Conservation (phyloP, 2,113 vertebrate genomes). For the Saguinus midas region DNA sequence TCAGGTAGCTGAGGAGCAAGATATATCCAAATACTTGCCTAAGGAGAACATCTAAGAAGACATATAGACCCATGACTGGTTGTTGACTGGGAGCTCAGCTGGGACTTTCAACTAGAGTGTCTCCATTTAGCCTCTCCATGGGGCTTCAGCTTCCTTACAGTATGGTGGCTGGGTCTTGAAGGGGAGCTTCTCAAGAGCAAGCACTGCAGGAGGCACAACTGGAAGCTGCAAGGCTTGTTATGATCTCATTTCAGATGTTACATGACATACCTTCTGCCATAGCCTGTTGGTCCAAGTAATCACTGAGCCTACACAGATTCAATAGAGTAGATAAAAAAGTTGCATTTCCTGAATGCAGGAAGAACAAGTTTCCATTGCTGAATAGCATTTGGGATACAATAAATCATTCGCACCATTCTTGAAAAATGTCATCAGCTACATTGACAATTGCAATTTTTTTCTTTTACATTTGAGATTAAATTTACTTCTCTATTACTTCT, state of each 20-base stretch:
- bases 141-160: not conserved
- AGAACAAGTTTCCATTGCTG: not conserved
- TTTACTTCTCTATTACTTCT: not conserved
- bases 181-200: not conserved
- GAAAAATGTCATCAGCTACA: not conserved
- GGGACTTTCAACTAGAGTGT: not conserved
- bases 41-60: not conserved
- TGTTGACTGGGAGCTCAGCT: not conserved
- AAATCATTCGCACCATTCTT: not conserved
- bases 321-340: not conserved
- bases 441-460: not conserved
- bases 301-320: not conserved
- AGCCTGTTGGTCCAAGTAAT: not conserved
- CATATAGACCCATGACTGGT: not conserved
- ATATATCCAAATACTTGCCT: not conserved
- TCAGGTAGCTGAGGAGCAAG: not conserved
- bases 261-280: not conserved
- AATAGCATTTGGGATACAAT: not conserved
- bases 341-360: not conserved
- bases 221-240: not conserved
- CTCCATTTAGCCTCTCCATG: not conserved
- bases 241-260: not conserved
- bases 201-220: no score
- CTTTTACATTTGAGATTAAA: conserved; percentile 6
- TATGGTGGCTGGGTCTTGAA: not conserved